Evolutionary conservation across 1,140 invertebrate genomes (phyloP), one percentile per base, ranked within the genome.

Genomic region (Heliconius melpomene): DNA sequence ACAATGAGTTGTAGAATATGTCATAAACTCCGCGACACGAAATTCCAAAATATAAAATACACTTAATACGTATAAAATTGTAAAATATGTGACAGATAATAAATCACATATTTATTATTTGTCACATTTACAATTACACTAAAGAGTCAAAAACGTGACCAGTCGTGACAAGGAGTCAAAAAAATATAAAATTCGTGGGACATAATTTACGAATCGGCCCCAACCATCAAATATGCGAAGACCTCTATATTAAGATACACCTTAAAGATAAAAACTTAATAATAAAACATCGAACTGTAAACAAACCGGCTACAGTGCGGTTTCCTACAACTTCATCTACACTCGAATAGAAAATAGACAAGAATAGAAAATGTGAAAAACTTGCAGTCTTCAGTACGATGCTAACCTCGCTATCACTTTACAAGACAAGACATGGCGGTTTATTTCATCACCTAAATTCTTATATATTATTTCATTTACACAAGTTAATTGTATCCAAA

Each of bases 321-420:
- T 50, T 16, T 29, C 29, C 18, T 72, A 72, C 36, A 72, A 38
- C 29, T 20, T 72, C 18, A 72, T n/a, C 36, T 72, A 72, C 54
- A 57, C 18, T 72, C 71, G 16, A 72, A 72, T 46, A 46, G 40
- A 46, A 36, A 36, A 46, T 46, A 46, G 40, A 46, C 40, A 36
- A 72, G 71, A 40, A 38, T 72, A 72, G 26, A 66, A 66, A 80
- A 80, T 80, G 76, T 80, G 75, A 83, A 78, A 80, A 87, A 92
- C 86, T 90, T 91, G 91, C 92, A 93, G 92, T 93, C 92, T 93
- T 93, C 91, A 88, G 86, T 89, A 90, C 86, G 87, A 91, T 90
- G 90, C 88, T 87, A 90, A 83, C 80, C 86, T 83, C 79, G 85
- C 87, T 86, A 87, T 80, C 85, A 80, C 80, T 84, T 78, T 85